Percentiles rank a stretch among this genome's conserved stretches.
These are phyloP conservation scores for Drosophila tsacasi DNA, from an alignment of 1,140 invertebrate genomes.

Conservation along the genomic window DNA sequence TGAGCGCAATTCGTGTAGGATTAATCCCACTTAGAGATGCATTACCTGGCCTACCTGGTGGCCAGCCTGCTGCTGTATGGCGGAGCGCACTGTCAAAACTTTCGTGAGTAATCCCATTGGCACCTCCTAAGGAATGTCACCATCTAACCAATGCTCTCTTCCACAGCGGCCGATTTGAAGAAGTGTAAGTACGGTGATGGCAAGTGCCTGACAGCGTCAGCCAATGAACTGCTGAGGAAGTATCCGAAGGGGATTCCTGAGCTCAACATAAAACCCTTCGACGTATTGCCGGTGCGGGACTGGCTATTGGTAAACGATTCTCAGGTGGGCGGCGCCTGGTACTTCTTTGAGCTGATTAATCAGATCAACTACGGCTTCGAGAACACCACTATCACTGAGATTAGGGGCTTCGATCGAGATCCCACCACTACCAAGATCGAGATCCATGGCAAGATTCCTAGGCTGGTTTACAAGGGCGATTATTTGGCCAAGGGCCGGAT, in stretches of 20 bases:
- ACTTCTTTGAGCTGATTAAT: conserved; percentile 49
- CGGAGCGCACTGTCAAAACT: conserved; percentile 22
- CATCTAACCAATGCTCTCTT: background rate
- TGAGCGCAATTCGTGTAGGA: background rate
- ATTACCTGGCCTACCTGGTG: conserved; percentile 17
- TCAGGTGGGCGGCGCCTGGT: conserved; percentile 56
- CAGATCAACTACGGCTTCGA: conserved; percentile 66
- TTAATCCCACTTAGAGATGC: conserved; percentile 29
- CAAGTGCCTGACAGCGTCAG: conserved; percentile 47
- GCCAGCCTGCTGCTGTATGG: conserved; percentile 25
- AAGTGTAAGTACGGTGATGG: conserved; percentile 64
- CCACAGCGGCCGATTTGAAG: conserved; percentile 41
- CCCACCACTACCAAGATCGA: conserved; percentile 54
- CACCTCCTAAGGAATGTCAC: background rate
- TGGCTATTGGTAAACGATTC: conserved; percentile 54
- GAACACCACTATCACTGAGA: conserved; percentile 65
- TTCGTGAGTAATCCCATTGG: conserved; percentile 44
- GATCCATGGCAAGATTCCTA: conserved; percentile 52
- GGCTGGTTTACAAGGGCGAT: conserved; percentile 56
- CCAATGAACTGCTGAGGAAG: conserved; percentile 43
- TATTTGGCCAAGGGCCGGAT: conserved; percentile 59
- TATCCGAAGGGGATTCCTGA: conserved; percentile 64
- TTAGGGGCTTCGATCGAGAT: conserved; percentile 59
- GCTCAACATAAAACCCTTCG: conserved; percentile 52
- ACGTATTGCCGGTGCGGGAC: conserved; percentile 52